Evolutionary conservation across 2,888 invertebrate genomes (phyloP), one percentile per base, ranked within the genome.

Genomic region (Clivina fossor): DNA sequence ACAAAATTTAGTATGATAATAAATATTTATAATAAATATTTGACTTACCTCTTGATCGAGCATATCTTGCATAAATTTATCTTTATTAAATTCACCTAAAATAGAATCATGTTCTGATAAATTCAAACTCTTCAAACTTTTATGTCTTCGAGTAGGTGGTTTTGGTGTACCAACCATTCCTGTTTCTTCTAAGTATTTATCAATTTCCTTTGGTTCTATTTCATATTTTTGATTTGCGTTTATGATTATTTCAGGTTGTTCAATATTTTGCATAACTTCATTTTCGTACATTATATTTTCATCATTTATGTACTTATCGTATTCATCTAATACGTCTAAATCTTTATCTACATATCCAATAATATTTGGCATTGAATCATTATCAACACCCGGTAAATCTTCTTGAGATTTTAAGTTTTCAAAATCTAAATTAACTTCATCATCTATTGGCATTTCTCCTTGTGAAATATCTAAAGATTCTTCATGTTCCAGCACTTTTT

Each of bases 201-300:
- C 55, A 32, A 55, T 40, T 3, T 47, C 55, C 30, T 22, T 38
- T 22, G 26, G 20, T 32, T 19, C 44, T n/a, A 51, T 51, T 35
- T 43, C 57, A 35, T 33, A 70, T 64, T 62, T 69, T 65, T 1
- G 64, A 66, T n/a, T 70, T 57, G 44, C 63, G 57, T 44, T 37
- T 13, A 55, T 47, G 2, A 74, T 62, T 59, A 76, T 76, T 22
- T 80, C 77, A 1, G 79, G 78, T 62, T 81, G 80, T 61, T 80
- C 78, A 47, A 78, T 77, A 2, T 77, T 74, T 58, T 78, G 75
- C 66, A 80, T 80, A 57, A 76, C 75, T 58, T 74, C 71, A 58
- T 71, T 72, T 61, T 73, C 72, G 55, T 71, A 71, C 62, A 67
- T 64, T 3, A 58, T 58, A 20, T 54, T 54, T 32, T 59, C 60